phyloP scores from a whole-genome alignment of 2,113 vertebrate species.

The Chelonoidis abingdonii region DNA sequence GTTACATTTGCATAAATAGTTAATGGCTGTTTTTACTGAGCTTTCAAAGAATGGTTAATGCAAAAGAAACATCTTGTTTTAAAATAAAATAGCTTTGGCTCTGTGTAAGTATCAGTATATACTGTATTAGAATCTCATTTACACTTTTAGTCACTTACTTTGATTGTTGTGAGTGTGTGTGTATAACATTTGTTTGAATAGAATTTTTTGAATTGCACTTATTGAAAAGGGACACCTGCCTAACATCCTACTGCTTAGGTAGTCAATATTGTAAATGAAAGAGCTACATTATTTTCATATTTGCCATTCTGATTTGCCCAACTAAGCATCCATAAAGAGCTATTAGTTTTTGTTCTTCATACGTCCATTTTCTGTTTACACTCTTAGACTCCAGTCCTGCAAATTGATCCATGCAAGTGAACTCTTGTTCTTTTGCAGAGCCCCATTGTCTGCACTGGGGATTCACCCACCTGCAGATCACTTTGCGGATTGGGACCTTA shows the following conservation, averaged over 20 bases:
- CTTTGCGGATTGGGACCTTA: not conserved
- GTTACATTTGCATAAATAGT: constrained; percentile 24
- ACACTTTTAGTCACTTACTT: not conserved
- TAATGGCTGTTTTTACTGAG: constrained; percentile 12
- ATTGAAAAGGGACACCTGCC: not conserved
- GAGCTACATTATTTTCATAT: not conserved
- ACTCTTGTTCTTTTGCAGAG: not conserved
- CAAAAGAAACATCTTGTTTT: constrained; percentile 31
- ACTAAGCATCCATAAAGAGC: not conserved
- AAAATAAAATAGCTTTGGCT: constrained; percentile 74
- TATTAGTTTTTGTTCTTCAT: not conserved
- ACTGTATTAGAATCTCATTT: constrained; percentile 59
- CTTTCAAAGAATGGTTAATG: constrained; percentile 38
- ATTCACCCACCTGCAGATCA: rapidly evolving
- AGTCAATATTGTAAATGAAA: not conserved
- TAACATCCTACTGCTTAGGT: not conserved
- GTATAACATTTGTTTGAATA: not conserved
- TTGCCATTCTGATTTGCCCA: not conserved
- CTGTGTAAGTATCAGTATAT: constrained; percentile 34
- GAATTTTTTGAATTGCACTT: not conserved
- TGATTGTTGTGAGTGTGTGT: not conserved
- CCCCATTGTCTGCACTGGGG: not conserved
- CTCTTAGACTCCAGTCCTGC: not conserved
- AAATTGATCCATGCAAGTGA: not conserved
- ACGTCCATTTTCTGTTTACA: not conserved